Evolutionary conservation across 2,113 vertebrate genomes (phyloP), one percentile per base, ranked within the genome.

Genomic region (Monopterus albus): DNA sequence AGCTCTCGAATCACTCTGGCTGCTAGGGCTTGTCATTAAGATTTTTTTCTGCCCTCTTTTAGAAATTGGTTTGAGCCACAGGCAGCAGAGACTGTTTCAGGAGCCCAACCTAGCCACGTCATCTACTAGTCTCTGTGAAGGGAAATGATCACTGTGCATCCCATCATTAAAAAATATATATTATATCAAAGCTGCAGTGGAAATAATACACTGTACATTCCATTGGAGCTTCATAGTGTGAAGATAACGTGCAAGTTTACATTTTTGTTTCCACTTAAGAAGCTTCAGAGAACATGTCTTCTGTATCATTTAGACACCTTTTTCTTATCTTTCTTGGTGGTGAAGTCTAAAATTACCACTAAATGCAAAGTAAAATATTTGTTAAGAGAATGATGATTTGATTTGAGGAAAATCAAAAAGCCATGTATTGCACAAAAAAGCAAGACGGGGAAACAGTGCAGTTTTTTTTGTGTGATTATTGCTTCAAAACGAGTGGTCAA

Each of bases 41-140:
- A 53, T 56, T 87, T 82, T 55, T 70, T 75, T 53, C 12, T 58
- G 20, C 66, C 82, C 81, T 68, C 68, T 87, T 86, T 83, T 89
- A 77, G 88, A 85, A 77, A 76, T 81, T 25, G 72, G 65, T 82
- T 58, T 56, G 60, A 78, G 73, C 72, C 75, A 63, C 59, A 39
- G 83, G 74, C 55, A 88, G 68, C 50, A 72, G 60, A 81, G 75
- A 68, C 64, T 23, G 43, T 80, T 80, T 81, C 28, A 9, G 47
- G 21, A 75, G 73, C 61, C 78, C 40, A 20, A 68, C 45, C 21
- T 56, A 87, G 93, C 93, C 92, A 93, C 92, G 88, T 94, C 91
- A 92, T 79, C 89, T 59, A 1, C 58, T 23, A 49, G 69, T 43
- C 58, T 68, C 17, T 31, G 57, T 60, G 65, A 18, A 58, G 82